Conservation (phyloP, 2,888 invertebrate species). For the Meteorus colon region DNA sequence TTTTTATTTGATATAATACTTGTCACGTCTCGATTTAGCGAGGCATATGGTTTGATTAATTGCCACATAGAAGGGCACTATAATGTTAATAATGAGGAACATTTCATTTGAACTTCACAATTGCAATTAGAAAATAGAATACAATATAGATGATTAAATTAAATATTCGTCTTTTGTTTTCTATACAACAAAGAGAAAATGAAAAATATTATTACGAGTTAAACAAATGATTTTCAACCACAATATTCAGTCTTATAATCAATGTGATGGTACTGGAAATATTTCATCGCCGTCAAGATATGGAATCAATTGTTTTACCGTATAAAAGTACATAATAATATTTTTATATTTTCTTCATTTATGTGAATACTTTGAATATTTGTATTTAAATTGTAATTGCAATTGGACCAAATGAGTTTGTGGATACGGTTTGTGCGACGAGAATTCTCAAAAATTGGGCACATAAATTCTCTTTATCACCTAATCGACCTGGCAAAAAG, state of each 20-base stretch:
- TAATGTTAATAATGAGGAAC: constrained; percentile 29
- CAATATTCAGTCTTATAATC: constrained; percentile 43
- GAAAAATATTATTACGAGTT: constrained; percentile 35
- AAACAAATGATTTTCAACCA: constrained; percentile 21
- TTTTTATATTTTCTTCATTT: constrained; percentile 6
- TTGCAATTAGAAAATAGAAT: constrained; percentile 14
- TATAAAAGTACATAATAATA: constrained; percentile 25
- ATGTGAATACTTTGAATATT: constrained; percentile 13
- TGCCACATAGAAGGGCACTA: constrained; percentile 20
- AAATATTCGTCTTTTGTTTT: not conserved
- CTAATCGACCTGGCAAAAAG: constrained; percentile 48
- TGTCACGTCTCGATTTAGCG: constrained; percentile 31
- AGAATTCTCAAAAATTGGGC: constrained; percentile 28
- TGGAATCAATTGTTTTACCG: constrained; percentile 24
- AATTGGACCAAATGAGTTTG: constrained; percentile 10
- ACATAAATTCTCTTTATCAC: constrained; percentile 29
- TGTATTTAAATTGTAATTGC: not conserved
- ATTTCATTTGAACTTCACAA: constrained; percentile 28
- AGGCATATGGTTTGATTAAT: constrained; percentile 38
- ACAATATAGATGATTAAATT: not conserved
- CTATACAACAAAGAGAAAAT: constrained; percentile 25
- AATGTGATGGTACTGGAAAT: constrained; percentile 37
- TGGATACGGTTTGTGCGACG: constrained; percentile 20
- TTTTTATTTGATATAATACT: constrained; percentile 45
- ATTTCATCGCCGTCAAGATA: constrained; percentile 12